Evolutionary conservation across 1,140 invertebrate genomes (phyloP).

Genomic region (Drosophila pachea): DNA sequence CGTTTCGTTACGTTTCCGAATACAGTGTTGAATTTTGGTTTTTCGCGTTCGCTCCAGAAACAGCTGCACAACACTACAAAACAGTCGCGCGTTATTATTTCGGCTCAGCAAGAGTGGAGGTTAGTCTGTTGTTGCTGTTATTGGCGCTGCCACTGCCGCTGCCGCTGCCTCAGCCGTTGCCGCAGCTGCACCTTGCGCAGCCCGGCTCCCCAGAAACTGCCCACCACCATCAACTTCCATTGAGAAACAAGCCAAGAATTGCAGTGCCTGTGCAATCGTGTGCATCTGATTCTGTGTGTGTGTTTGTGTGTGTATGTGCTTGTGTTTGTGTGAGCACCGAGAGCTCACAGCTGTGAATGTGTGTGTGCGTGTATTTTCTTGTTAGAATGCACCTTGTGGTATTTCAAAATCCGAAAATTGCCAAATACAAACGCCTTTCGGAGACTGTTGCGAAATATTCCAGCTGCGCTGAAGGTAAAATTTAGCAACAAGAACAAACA

Average conservation of each 20-base stretch:
- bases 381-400: constrained; percentile 75
- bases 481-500: constrained; percentile 47
- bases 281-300: constrained; percentile 36
- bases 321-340: constrained; percentile 32
- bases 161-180: constrained; percentile 36
- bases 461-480: constrained; percentile 74
- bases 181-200: constrained; percentile 60
- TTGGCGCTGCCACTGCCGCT: constrained; percentile 27
- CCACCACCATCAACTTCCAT: constrained; percentile 42
- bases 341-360: constrained; percentile 19
- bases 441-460: constrained; percentile 71
- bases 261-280: constrained; percentile 43
- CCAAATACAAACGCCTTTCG: constrained; percentile 70
- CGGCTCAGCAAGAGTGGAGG: constrained; percentile 32
- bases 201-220: constrained; percentile 39
- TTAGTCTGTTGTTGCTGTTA: constrained; percentile 42
- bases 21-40: constrained; percentile 41
- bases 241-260: constrained; percentile 70
- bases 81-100: constrained; percentile 33
- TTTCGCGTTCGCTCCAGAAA: constrained; percentile 52
- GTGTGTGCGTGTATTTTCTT: constrained; percentile 48
- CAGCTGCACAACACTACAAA: constrained; percentile 26
- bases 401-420: constrained; percentile 76
- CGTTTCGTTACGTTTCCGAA: constrained; percentile 48
- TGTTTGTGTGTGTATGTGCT: constrained; percentile 26